These are phyloP conservation scores for Acrobasis repandana DNA, from an alignment of 2,888 invertebrate genomes.

Conservation along the genomic window DNA sequence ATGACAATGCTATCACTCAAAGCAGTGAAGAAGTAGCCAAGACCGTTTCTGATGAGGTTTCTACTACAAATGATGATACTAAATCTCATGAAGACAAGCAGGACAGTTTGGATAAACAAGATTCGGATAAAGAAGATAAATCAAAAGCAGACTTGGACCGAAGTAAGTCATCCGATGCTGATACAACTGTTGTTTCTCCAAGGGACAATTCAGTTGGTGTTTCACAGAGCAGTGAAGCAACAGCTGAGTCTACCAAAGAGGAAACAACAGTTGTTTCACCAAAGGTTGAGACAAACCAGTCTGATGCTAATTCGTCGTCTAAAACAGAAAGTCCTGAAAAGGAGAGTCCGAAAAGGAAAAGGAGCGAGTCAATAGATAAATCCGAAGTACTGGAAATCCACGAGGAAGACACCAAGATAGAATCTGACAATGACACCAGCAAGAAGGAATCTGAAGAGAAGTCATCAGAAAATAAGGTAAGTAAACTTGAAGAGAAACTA, in stretches of 20 bases:
- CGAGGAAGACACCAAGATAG: constrained; percentile 63
- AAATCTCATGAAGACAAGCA: constrained; percentile 39
- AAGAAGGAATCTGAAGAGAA: constrained; percentile 43
- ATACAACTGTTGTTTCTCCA: constrained; percentile 49
- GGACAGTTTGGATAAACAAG: constrained; percentile 34
- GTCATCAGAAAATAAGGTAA: constrained; percentile 60
- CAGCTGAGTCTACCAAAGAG: constrained; percentile 44
- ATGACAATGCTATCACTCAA: constrained; percentile 49
- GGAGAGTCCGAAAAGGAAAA: constrained; percentile 37
- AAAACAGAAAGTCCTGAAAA: constrained; percentile 29
- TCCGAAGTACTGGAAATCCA: constrained; percentile 69
- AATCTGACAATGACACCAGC: constrained; percentile 50
- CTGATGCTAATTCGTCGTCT: constrained; percentile 29
- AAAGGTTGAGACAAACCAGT: constrained; percentile 47
- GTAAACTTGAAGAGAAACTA: constrained; percentile 64
- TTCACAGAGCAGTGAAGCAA: constrained; percentile 56
- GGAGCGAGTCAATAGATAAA: constrained; percentile 59
- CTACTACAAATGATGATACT: constrained; percentile 60
- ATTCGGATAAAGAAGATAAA: constrained; percentile 36
- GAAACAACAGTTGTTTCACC: constrained; percentile 64
- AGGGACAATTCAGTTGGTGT: constrained; percentile 40
- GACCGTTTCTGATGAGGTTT: constrained; percentile 44
- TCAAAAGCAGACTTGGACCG: constrained; percentile 30
- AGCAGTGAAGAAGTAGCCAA: constrained; percentile 38
- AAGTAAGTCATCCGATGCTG: constrained; percentile 41